Percentiles rank a stretch among this genome's conserved stretches.
Evolutionary conservation across 2,888 invertebrate species (phyloP).

Genomic region (Drosophila engyochracea): DNA sequence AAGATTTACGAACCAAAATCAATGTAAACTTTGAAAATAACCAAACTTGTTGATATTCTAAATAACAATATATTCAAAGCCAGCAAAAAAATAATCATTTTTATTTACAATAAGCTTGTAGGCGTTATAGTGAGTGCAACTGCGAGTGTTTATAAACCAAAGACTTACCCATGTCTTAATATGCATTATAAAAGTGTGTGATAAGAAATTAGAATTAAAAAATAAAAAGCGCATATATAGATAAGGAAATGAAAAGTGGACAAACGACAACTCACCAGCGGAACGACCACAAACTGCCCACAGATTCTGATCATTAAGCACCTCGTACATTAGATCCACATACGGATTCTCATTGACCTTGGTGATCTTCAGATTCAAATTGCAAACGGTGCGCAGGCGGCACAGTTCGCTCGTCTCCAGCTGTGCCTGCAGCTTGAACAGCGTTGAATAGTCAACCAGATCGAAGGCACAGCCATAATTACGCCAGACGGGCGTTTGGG

Average conservation of each 20-base stretch:
- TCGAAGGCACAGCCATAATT: slow-evolving; percentile 91
- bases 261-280: slow-evolving; percentile 88
- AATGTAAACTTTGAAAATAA: neutral
- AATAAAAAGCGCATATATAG: slow-evolving; percentile 45
- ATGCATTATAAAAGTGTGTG: slow-evolving; percentile 51
- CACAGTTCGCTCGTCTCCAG: slow-evolving; percentile 95
- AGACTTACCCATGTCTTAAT: slow-evolving; percentile 72
- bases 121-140: slow-evolving; percentile 19
- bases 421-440: slow-evolving; percentile 90
- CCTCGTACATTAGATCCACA: slow-evolving; percentile 94
- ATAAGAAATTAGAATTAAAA: slow-evolving; percentile 65
- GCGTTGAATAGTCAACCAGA: slow-evolving; percentile 93
- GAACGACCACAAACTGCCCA: slow-evolving; percentile 97
- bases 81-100: neutral
- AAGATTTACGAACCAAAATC: neutral
- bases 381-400: slow-evolving; percentile 95
- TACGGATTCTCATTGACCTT: slow-evolving; percentile 86
- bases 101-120: slow-evolving; percentile 1
- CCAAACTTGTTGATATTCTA: neutral
- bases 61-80: neutral
- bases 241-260: neutral
- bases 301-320: slow-evolving; percentile 95
- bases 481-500: slow-evolving; percentile 82
- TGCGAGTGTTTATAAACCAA: slow-evolving; percentile 41
- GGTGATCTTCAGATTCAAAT: slow-evolving; percentile 91